These are phyloP conservation scores for Aphis gossypii DNA, from an alignment of 1,140 invertebrate species.

Conservation along the genomic window DNA sequence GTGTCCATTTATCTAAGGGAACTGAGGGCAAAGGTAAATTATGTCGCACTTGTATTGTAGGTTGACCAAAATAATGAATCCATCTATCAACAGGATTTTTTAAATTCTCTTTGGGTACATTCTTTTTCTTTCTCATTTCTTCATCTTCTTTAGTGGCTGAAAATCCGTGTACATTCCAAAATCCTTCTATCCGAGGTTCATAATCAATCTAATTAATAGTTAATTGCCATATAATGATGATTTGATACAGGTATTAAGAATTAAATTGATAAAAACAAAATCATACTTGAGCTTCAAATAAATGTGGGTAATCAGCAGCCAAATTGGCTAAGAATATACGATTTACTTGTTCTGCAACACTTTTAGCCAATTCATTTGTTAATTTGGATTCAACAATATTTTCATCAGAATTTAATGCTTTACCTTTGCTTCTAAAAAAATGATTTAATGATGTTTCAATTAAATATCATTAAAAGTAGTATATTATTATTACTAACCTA, in stretches of 20 bases:
- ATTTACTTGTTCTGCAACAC: conserved; percentile 74
- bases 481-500: conserved; percentile 26
- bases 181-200: conserved; percentile 79
- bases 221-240: not conserved
- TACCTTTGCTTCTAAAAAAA: conserved; percentile 3
- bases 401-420: conserved; percentile 60
- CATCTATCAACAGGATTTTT: conserved; percentile 70
- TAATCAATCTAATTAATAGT: conserved; percentile 69
- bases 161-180: conserved; percentile 79
- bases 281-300: conserved; percentile 70
- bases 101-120: conserved; percentile 64
- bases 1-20: not conserved
- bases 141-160: conserved; percentile 65
- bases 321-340: conserved; percentile 71
- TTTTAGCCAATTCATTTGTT: conserved; percentile 66
- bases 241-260: not conserved
- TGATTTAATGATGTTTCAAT: conserved; percentile 6
- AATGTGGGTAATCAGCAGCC: conserved; percentile 68
- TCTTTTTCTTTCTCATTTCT: conserved; percentile 59
- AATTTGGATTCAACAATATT: conserved; percentile 63
- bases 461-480: not conserved
- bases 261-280: not conserved
- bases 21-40: conserved; percentile 68
- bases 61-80: conserved; percentile 74
- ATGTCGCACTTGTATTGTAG: conserved; percentile 73